These are phyloP conservation scores for Passer domesticus DNA, from an alignment of 2,113 vertebrate species.

Conservation along the genomic window DNA sequence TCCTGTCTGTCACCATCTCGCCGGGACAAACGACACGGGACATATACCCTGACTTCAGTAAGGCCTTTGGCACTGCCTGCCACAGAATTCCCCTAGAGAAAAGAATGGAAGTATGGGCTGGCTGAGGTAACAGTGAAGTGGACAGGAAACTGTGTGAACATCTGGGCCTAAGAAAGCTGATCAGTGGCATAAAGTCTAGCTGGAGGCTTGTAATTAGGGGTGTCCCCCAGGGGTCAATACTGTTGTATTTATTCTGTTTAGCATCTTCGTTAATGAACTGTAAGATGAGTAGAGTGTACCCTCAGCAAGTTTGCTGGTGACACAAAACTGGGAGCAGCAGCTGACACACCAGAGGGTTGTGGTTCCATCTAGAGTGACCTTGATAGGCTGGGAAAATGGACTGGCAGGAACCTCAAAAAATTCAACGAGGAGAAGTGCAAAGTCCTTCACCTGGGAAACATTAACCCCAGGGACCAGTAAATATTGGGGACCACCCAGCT, in stretches of 20 bases:
- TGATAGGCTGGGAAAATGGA: not conserved
- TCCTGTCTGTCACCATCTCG: too few relatives aligned
- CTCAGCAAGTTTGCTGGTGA: not conserved
- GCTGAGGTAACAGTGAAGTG: not conserved
- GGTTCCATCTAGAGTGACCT: not conserved
- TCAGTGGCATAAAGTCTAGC: not conserved
- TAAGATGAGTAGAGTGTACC: not conserved
- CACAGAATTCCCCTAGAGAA: not conserved
- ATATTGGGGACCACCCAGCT: not conserved
- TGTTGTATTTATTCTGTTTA: not conserved
- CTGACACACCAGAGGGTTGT: not conserved
- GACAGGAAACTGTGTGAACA: not conserved
- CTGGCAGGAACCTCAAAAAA: not conserved
- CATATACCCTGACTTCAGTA: not conserved
- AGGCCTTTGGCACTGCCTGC: not conserved
- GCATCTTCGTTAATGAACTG: not conserved
- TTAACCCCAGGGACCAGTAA: not conserved
- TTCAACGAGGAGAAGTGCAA: not conserved
- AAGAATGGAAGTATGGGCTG: not conserved
- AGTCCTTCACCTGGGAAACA: not conserved
- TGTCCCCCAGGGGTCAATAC: not conserved
- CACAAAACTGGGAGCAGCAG: not conserved
- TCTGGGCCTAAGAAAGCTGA: not conserved
- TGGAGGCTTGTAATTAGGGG: not conserved
- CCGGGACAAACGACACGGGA: not conserved